These are phyloP conservation scores for Oreortyx pictus DNA, from an alignment of 2,797 vertebrate species.

Conservation along the genomic window DNA sequence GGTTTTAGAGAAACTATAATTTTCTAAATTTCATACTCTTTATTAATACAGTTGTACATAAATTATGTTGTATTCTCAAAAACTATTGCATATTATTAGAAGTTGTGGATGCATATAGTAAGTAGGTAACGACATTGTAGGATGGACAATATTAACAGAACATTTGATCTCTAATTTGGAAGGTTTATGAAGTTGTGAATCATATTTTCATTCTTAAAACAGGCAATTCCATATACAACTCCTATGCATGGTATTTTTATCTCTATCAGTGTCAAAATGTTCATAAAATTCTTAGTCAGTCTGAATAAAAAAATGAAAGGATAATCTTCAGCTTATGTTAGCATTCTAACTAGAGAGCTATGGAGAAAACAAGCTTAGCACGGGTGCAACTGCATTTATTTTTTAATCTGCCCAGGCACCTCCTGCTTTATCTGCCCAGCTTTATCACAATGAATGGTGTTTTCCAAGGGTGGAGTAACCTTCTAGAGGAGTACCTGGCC, in stretches of 20 bases:
- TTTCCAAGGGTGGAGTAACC: background rate
- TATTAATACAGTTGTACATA: background rate
- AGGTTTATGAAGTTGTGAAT: background rate
- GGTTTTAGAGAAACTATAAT: background rate
- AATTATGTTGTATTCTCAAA: background rate
- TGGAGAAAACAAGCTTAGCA: background rate
- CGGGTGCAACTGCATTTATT: background rate
- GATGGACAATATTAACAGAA: background rate
- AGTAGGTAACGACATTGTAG: background rate
- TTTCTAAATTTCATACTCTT: background rate
- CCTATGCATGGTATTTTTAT: background rate
- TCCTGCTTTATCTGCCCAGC: background rate
- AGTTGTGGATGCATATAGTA: background rate
- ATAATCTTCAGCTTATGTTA: background rate
- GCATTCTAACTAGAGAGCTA: background rate
- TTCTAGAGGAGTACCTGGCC: background rate
- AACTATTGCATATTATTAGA: background rate
- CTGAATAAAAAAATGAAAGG: background rate
- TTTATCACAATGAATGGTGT: background rate
- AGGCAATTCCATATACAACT: background rate
- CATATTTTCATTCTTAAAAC: background rate
- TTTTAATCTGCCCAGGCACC: background rate
- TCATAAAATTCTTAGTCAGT: background rate
- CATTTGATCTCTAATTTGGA: background rate
- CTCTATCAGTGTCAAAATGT: background rate